Conservation (phyloP, 2,888 invertebrate species). For the Drosophila mercatorum region DNA sequence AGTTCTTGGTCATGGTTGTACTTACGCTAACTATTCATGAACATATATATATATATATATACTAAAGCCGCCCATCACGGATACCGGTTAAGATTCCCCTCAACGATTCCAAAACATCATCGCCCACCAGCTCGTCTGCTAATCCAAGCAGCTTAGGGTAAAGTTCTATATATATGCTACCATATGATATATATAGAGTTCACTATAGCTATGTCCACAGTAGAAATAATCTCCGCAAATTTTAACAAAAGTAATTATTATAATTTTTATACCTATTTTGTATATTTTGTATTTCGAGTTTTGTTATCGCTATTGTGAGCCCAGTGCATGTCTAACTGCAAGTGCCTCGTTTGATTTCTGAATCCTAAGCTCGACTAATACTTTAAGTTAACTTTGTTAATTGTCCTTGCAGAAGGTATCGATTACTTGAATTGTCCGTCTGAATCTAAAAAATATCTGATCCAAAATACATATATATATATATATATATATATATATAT, state of each 20-base stretch:
- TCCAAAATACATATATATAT: not conserved
- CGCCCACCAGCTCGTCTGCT: slow-evolving; percentile 84
- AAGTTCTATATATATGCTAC: slow-evolving; percentile 46
- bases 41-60: slow-evolving; percentile 7
- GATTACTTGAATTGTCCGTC: not conserved
- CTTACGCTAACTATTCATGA: slow-evolving; percentile 44
- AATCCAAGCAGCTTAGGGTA: slow-evolving; percentile 84
- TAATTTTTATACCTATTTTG: slow-evolving; percentile 25
- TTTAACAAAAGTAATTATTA: slow-evolving; percentile 68
- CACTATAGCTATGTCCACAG: slow-evolving; percentile 22
- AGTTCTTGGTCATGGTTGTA: slow-evolving; percentile 43
- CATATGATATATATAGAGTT: slow-evolving; percentile 6
- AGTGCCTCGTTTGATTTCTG: slow-evolving; percentile 13
- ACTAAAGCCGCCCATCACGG: slow-evolving; percentile 83
- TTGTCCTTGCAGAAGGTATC: not conserved
- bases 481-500: no score
- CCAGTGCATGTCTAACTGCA: slow-evolving; percentile 40
- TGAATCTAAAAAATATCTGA: not conserved
- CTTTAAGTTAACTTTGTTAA: slow-evolving; percentile 17
- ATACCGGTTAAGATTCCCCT: slow-evolving; percentile 84
- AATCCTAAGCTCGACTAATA: slow-evolving; percentile 15
- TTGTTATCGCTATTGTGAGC: slow-evolving; percentile 8
- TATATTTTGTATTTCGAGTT: slow-evolving; percentile 21
- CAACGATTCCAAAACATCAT: slow-evolving; percentile 82
- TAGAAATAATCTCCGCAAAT: slow-evolving; percentile 34